A percentile compares a stretch with the other conserved stretches of the same genome.
These are phyloP conservation scores for Cerastoderma edule DNA, from an alignment of 2,888 invertebrate genomes.

Conservation along the genomic window DNA sequence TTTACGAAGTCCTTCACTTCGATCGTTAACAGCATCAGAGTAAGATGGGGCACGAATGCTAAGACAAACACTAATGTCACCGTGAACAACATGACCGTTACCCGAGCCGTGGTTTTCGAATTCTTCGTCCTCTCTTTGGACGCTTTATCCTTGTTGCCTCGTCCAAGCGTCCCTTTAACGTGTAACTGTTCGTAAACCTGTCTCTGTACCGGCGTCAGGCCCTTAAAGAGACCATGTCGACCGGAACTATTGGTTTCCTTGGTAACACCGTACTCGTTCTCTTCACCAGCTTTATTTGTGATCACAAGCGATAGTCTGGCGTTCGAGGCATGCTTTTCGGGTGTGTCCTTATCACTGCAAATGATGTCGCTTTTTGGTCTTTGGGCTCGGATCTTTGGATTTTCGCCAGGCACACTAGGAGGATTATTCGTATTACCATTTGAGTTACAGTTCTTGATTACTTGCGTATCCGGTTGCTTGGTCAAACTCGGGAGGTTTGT, in stretches of 20 bases:
- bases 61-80: conserved; percentile 50
- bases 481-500: too few relatives aligned
- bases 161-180: conserved; percentile 1
- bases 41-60: conserved; percentile 53
- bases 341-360: neutral
- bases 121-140: neutral
- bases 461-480: too few relatives aligned
- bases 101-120: conserved; percentile 42
- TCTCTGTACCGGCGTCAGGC: conserved; percentile 12
- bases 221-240: too few relatives aligned
- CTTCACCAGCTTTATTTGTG: too few relatives aligned
- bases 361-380: neutral
- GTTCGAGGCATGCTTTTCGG: too few relatives aligned
- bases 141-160: neutral
- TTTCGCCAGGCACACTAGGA: neutral
- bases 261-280: too few relatives aligned
- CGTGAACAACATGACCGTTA: conserved; percentile 56
- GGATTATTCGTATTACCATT: too few relatives aligned
- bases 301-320: too few relatives aligned
- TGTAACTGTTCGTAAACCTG: conserved; percentile 18
- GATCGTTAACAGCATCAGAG: conserved; percentile 41
- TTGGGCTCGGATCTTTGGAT: neutral
- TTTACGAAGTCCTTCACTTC: conserved; percentile 33
- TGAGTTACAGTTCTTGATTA: too few relatives aligned
- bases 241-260: too few relatives aligned